A percentile compares a stretch with the other conserved stretches of the same genome.
These are phyloP conservation scores for Triops cancriformis DNA, from an alignment of 1,140 invertebrate species.

Conservation along the genomic window DNA sequence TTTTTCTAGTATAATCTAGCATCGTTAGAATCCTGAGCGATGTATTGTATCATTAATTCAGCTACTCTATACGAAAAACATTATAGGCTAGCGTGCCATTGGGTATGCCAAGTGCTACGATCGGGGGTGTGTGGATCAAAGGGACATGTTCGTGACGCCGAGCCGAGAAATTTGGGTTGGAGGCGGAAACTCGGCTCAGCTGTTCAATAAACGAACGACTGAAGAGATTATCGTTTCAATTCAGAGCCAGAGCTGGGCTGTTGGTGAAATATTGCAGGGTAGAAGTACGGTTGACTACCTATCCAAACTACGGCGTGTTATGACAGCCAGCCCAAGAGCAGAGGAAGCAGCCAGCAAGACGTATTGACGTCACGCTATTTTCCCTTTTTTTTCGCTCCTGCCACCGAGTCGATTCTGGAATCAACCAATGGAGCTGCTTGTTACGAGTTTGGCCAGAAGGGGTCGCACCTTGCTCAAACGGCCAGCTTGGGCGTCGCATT, in stretches of 20 bases:
- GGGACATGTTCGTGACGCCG: no score
- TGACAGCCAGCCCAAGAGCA: not conserved
- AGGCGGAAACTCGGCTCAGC: no score
- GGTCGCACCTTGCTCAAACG: not conserved
- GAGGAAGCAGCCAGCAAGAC: not conserved
- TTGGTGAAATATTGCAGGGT: not conserved
- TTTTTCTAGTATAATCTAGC: no score
- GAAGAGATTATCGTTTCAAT: not conserved
- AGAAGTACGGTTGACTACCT: not conserved
- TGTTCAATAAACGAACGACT: not conserved
- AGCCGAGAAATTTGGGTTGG: no score
- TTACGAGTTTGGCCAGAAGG: not conserved
- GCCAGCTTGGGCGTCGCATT: not conserved
- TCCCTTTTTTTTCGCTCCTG: not conserved
- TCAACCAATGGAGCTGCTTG: not conserved
- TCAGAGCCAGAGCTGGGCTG: not conserved
- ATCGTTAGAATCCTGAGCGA: no score
- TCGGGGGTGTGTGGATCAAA: no score
- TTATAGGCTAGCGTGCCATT: no score
- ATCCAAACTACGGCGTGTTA: not conserved
- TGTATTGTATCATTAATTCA: no score
- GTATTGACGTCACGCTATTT: not conserved
- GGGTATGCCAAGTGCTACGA: no score
- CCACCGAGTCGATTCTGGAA: not conserved
- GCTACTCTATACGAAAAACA: no score